Evolutionary conservation across 2,888 invertebrate species (phyloP), one percentile per base, ranked within the genome.

Genomic region (Lasius fuliginosus): DNA sequence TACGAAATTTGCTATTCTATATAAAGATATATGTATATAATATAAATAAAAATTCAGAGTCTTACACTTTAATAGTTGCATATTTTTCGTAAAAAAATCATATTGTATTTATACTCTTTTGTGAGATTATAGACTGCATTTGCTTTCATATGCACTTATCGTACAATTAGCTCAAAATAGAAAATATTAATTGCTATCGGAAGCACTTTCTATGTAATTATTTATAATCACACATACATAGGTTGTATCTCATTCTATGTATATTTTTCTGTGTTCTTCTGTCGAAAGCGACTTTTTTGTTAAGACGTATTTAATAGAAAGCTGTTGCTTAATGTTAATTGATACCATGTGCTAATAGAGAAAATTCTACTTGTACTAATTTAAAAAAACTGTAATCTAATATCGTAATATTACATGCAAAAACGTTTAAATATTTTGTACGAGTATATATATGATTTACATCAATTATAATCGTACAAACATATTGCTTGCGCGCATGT

Each of bases 161-260:
- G 0, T 23, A 23, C 23, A 23, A 1, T 40, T 40, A 40, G 40
- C 6, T 40, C 36, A 36, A 40, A 46, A 46, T 46, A 15, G 5
- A 67, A 23, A 42, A 27, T 42, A 64, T n/a, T 49, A 64, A 36
- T 23, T 42, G 23, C 4, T 23, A 67, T 40, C 23, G 23, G 23
- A 65, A 64, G 9, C 0, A 65, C 42, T 67, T 67, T 42, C 23
- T 67, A 67, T 8, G 12, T 42, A 67, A 67, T 23, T 65, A 40
- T 49, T 49, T 49, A 49, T 49, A 5, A 49, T 46, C 15, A 46
- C 46, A 18, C 18, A 49, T 18, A 23, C 2, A 60, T 30, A 56
- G 6, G 6, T 62, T 42, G 23, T 23, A 42, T 33, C 40, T 46
- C 12, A 30, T 30, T 49, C 5, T 36, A 12, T 23, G 9, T 46